A percentile compares a stretch with the other conserved stretches of the same genome.
phyloP scores from a whole-genome alignment of 2,797 vertebrate genomes.

The Remorina albescens region DNA sequence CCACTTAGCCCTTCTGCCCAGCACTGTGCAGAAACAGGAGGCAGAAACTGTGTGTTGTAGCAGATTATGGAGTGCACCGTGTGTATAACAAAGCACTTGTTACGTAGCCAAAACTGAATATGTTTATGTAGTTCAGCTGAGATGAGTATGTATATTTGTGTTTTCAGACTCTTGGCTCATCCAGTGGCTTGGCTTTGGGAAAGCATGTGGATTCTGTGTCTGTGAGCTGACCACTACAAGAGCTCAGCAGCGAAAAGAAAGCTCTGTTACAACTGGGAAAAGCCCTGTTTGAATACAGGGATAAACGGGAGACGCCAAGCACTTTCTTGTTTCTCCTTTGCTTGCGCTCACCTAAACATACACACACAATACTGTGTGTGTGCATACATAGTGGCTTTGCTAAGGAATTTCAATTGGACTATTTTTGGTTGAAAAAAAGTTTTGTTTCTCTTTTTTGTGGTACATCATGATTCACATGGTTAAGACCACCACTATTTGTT shows the following conservation, averaged over 20 bases:
- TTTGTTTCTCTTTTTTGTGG: constrained; percentile 22
- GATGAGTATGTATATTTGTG: constrained; percentile 25
- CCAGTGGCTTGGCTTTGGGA: constrained; percentile 62
- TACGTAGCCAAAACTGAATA: background rate
- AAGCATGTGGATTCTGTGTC: constrained; percentile 72
- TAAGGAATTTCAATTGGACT: constrained; percentile 3
- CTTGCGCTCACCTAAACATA: constrained; percentile 24
- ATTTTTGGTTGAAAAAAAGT: constrained; percentile 9
- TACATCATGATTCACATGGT: constrained; percentile 7
- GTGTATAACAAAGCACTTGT: background rate
- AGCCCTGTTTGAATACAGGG: constrained; percentile 57
- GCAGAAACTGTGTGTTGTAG: background rate
- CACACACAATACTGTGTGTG: background rate
- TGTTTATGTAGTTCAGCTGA: constrained; percentile 5
- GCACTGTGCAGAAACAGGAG: background rate
- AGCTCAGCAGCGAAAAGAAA: constrained; percentile 68
- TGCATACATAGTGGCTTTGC: constrained; percentile 4
- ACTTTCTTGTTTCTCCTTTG: constrained; percentile 26
- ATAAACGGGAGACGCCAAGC: constrained; percentile 53
- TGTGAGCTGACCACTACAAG: constrained; percentile 71
- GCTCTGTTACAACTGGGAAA: constrained; percentile 71
- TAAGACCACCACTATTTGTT: constrained; percentile 12
- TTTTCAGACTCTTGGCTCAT: constrained; percentile 39
- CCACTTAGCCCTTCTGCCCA: constrained; percentile 67
- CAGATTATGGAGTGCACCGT: constrained; percentile 2